Evolutionary conservation across 2,888 invertebrate species (phyloP).

Genomic region (Scotopteryx bipunctaria): DNA sequence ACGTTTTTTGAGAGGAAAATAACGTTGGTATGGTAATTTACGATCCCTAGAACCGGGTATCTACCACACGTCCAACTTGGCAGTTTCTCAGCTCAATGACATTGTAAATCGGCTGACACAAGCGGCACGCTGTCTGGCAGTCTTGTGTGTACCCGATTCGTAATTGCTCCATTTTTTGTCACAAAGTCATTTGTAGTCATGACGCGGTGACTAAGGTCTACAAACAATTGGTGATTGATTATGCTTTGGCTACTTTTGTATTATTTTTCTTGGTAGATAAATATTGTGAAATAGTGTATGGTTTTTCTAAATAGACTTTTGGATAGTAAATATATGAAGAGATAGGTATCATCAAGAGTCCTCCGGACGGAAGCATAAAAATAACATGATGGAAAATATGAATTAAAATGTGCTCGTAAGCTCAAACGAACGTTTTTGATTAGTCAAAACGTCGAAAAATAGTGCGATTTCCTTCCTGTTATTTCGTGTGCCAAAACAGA

Average conservation of each 20-base stretch:
- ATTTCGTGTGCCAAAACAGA: too few species aligned
- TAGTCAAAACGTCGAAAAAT: too few species aligned
- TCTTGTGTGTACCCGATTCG: conserved; percentile 50
- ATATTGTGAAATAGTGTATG: neutral
- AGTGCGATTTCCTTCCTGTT: too few species aligned
- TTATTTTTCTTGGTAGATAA: conserved; percentile 26
- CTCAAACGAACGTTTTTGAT: too few species aligned
- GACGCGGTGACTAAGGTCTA: conserved; percentile 31
- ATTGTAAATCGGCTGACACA: conserved; percentile 52
- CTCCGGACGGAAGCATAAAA: too few species aligned
- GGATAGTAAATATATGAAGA: too few species aligned
- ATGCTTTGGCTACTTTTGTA: conserved; percentile 41
- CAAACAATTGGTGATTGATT: conserved; percentile 49
- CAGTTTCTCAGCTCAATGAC: conserved; percentile 54
- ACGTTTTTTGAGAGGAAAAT: too few species aligned
- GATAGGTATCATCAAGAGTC: too few species aligned
- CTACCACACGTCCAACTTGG: conserved; percentile 3
- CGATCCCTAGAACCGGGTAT: too few species aligned
- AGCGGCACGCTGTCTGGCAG: conserved; percentile 79
- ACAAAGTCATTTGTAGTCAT: conserved; percentile 36
- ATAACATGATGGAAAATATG: too few species aligned
- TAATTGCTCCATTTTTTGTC: conserved; percentile 62
- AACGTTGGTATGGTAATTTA: too few species aligned
- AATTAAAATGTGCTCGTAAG: too few species aligned
- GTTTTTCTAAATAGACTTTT: neutral